Base-by-base conservation (phyloP, 2,113 vertebrate genomes). In the Thalassarche chlororhynchos region DNA sequence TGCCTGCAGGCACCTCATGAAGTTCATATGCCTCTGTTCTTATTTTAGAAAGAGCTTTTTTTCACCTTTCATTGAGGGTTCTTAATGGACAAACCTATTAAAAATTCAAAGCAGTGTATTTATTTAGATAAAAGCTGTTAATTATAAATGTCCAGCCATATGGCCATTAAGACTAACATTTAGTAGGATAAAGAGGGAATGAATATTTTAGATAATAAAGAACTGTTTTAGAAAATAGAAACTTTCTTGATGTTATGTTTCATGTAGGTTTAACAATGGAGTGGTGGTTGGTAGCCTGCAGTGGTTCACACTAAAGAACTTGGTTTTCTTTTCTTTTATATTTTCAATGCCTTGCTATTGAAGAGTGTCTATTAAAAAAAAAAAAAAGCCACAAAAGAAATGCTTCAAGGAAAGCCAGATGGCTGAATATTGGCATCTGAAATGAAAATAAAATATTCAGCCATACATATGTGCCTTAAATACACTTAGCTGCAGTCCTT, bases 91-190 rank as follows among this genome's bases (percentile, higher is more conserved):
- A 62, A 47, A 42, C 49, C 51, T 96, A 81, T 95, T 96, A 81
- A 79, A 97, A 97, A 85, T 97, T 97, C 91, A 95, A 84, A 91
- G 79, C 49, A 46, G 80, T 97, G 62, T 93, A 94, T 97, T 96
- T 97, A 97, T 96, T 97, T 97, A 96, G 95, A 94, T 96, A 91
- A 96, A 97, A 97, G 81, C 82, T 93, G 88, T 98, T 98, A 97
- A 98, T 98, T 98, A 98, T 98, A 97, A 97, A 98, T 97, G 84
- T 93, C 90, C 14, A 83, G 74, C 87, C 97, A 97, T 98, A 97
- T 97, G 97, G 93, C 94, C 77, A 82, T 76, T 93, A 93, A 51
- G 89, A 76, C 78, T 82, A 79, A 66, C 46, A 64, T 3, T 3
- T 84, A 81, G 52, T 72, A 80, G 52, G 51, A 84, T 94, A 88